Percentiles rank a stretch among this genome's conserved stretches.
Evolutionary conservation across 2,113 vertebrate genomes (phyloP).

Genomic region (Myanophis thanlyinensis): DNA sequence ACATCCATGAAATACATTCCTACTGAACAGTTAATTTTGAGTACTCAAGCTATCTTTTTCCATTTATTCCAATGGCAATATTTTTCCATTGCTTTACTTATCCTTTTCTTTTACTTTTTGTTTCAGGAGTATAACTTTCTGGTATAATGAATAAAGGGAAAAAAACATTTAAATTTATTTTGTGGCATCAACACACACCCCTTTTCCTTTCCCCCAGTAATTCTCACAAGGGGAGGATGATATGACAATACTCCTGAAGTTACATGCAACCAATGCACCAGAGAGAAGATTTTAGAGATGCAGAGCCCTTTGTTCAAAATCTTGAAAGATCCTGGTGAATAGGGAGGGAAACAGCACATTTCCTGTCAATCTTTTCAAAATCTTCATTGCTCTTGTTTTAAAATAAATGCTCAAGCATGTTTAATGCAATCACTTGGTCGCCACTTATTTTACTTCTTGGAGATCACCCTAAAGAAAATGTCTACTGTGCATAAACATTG

Average conservation of each 20-base stretch:
- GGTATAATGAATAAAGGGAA: background rate
- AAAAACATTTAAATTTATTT: background rate
- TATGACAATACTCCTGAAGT: background rate
- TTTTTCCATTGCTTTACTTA: background rate
- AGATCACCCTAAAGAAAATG: background rate
- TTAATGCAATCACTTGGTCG: background rate
- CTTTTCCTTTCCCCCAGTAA: background rate
- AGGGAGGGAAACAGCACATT: background rate
- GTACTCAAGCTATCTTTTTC: background rate
- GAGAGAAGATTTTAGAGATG: background rate
- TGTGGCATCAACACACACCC: background rate
- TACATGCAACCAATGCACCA: background rate
- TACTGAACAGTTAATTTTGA: background rate
- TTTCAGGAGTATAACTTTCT: background rate
- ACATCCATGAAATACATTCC: background rate
- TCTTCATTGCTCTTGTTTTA: background rate
- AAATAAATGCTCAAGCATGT: background rate
- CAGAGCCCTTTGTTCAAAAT: background rate
- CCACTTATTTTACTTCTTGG: background rate
- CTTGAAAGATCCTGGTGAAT: background rate
- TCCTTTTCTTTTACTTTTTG: background rate
- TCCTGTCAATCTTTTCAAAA: background rate
- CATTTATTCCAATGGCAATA: background rate
- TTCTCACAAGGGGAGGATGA: background rate
- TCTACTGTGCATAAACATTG: background rate